Percentiles rank a stretch among this genome's conserved stretches.
Evolutionary conservation across 2,888 invertebrate genomes (phyloP).

Genomic region (Athetis lepigone): DNA sequence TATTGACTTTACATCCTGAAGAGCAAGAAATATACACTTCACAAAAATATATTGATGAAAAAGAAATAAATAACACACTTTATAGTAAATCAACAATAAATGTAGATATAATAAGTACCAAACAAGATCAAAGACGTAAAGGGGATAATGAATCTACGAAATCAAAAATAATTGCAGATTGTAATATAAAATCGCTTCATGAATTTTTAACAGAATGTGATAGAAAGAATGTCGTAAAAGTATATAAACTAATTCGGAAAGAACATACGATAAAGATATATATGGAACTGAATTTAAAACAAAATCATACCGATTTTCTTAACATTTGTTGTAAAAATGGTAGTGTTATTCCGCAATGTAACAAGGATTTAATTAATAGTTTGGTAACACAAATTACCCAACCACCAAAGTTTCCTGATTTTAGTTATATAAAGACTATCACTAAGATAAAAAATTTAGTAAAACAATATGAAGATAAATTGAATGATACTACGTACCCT

Average conservation of each 20-base stretch:
- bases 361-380: slow-evolving; percentile 37
- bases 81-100: slow-evolving; percentile 69
- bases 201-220: slow-evolving; percentile 73
- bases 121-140: slow-evolving; percentile 60
- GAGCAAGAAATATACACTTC: slow-evolving; percentile 32
- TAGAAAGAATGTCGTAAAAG: slow-evolving; percentile 72
- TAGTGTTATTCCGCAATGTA: slow-evolving; percentile 55
- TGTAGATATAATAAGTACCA: slow-evolving; percentile 79
- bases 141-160: slow-evolving; percentile 53
- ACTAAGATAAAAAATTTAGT: slow-evolving; percentile 72
- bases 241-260: slow-evolving; percentile 74
- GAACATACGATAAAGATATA: slow-evolving; percentile 79
- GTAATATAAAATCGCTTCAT: slow-evolving; percentile 78
- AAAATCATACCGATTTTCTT: slow-evolving; percentile 69
- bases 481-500: slow-evolving; percentile 27
- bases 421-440: slow-evolving; percentile 68
- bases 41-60: slow-evolving; percentile 52
- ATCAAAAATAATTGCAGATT: slow-evolving; percentile 61
- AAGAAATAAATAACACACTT: slow-evolving; percentile 69
- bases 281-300: slow-evolving; percentile 70
- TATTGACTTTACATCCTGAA: slow-evolving; percentile 74
- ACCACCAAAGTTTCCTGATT: slow-evolving; percentile 9
- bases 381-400: slow-evolving; percentile 6
- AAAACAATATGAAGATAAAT: slow-evolving; percentile 67
- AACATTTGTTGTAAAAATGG: slow-evolving; percentile 71